Conservation (phyloP, 2,797 vertebrate species). For the Aldrovandia affinis region DNA sequence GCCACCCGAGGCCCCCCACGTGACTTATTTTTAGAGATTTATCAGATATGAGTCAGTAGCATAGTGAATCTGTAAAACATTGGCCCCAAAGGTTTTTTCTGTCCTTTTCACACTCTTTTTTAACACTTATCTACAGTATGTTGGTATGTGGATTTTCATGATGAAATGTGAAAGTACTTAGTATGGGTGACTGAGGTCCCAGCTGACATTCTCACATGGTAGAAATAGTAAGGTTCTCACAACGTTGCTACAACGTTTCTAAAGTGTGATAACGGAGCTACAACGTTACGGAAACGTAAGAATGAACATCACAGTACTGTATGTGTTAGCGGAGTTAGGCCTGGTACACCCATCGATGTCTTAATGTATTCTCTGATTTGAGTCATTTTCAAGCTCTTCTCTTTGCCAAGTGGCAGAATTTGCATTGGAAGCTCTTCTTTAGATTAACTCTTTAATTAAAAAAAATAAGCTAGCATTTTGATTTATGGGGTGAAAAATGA, state of each 20-base stretch:
- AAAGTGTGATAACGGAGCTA: background rate
- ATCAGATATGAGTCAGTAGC: background rate
- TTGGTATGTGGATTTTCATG: background rate
- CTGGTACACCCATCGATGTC: slow-evolving; percentile 4
- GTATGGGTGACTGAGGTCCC: background rate
- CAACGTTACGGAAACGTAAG: background rate
- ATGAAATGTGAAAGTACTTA: slow-evolving; percentile 13
- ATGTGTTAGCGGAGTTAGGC: background rate
- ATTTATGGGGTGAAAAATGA: slow-evolving; percentile 45
- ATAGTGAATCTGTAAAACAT: slow-evolving; percentile 2
- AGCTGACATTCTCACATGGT: background rate
- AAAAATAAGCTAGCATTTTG: slow-evolving; percentile 13
- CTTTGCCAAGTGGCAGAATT: background rate
- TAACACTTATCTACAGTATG: background rate
- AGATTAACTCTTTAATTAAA: background rate
- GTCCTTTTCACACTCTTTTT: background rate
- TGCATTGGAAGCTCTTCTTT: slow-evolving; percentile 19
- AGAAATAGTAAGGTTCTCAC: background rate
- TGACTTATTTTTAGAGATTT: background rate
- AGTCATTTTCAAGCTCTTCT: background rate
- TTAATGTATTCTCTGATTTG: background rate
- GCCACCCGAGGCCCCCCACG: no score
- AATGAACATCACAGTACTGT: slow-evolving; percentile 13
- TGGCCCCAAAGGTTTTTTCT: background rate
- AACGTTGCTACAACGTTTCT: background rate